Percentiles rank a stretch among this genome's conserved stretches.
Conservation (phyloP, 2,797 vertebrate genomes). For the Ara ararauna region DNA sequence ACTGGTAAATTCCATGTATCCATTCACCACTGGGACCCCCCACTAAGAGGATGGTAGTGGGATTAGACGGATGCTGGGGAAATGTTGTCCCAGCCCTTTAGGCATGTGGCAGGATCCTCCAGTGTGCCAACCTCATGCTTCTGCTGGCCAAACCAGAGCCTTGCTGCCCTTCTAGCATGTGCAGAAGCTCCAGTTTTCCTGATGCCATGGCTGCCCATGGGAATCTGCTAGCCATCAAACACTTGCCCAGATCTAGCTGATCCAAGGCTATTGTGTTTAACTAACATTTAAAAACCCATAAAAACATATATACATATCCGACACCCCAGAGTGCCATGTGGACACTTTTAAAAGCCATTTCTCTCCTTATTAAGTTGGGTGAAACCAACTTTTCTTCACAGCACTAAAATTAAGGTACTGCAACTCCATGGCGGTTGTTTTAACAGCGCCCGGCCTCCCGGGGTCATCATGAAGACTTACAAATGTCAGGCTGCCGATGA, state of each 20-base stretch:
- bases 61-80: neutral
- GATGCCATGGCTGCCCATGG: accelerated
- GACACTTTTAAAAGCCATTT: neutral
- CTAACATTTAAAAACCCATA: neutral
- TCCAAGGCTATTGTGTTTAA: neutral
- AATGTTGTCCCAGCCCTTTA: neutral
- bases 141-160: neutral
- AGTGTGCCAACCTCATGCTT: accelerated
- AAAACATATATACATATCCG: too few relatives aligned
- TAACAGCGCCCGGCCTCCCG: accelerated
- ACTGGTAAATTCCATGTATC: neutral
- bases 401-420: slow-evolving; percentile 24
- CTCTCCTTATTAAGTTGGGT: neutral
- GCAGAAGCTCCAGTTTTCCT: neutral
- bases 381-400: slow-evolving; percentile 10
- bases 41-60: accelerated
- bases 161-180: accelerated
- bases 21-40: neutral
- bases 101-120: neutral
- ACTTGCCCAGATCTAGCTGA: neutral
- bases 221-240: neutral
- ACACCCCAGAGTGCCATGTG: neutral
- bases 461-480: neutral
- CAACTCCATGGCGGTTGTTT: accelerated
- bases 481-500: neutral